Evolutionary conservation across 2,113 vertebrate species (phyloP).

Genomic region (Oophaga pumilio): DNA sequence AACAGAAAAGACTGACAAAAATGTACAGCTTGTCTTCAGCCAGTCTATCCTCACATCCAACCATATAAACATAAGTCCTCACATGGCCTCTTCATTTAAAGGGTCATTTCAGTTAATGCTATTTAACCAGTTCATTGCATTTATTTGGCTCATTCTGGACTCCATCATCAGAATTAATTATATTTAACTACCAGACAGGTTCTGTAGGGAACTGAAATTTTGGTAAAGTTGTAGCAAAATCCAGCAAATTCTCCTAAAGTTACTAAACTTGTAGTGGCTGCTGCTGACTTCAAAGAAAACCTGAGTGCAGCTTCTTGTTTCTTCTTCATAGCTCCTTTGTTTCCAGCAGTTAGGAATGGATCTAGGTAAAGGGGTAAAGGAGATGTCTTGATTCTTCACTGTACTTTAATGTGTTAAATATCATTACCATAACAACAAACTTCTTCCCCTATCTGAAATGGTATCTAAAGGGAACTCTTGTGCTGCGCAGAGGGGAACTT

Average conservation of each 20-base stretch:
- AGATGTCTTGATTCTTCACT: slow-evolving; percentile 74
- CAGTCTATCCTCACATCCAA: slow-evolving; percentile 70
- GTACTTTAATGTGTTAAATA: slow-evolving; percentile 75
- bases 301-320: slow-evolving; percentile 58
- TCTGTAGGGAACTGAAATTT: too few relatives aligned
- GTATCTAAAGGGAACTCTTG: slow-evolving; percentile 57
- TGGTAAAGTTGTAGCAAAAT: background rate
- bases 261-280: background rate
- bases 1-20: slow-evolving; percentile 75
- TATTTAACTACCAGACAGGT: too few relatives aligned
- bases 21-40: slow-evolving; percentile 69
- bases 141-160: too few relatives aligned
- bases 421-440: slow-evolving; percentile 74
- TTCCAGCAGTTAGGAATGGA: slow-evolving; percentile 75
- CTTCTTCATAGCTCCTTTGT: slow-evolving; percentile 75
- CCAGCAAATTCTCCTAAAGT: background rate
- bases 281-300: slow-evolving; percentile 68
- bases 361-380: slow-evolving; percentile 76
- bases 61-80: slow-evolving; percentile 33
- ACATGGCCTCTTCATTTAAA: slow-evolving; percentile 2
- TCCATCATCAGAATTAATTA: too few relatives aligned
- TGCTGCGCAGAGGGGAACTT: background rate
- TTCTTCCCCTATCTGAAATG: slow-evolving; percentile 74
- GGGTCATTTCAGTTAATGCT: background rate
- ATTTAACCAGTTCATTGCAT: background rate